phyloP scores from a whole-genome alignment of 2,797 vertebrate species.

The Coreius guichenoti region DNA sequence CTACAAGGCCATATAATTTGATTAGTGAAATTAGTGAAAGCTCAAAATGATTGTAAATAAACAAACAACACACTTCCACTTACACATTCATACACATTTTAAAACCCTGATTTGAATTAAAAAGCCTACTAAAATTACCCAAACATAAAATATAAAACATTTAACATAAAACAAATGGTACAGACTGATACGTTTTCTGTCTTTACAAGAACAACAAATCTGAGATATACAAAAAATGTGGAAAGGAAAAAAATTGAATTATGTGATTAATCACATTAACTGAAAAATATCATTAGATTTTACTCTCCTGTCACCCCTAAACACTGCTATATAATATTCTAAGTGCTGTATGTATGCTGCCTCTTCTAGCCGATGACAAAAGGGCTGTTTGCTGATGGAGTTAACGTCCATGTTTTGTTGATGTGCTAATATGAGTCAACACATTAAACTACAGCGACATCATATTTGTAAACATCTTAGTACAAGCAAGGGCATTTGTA shows the following conservation, averaged over 20 bases:
- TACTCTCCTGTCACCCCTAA: neutral
- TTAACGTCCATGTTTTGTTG: slow-evolving; percentile 2
- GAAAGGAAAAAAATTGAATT: neutral
- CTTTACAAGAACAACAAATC: neutral
- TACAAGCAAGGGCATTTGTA: slow-evolving; percentile 37
- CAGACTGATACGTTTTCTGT: neutral
- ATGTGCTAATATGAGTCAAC: slow-evolving; percentile 33
- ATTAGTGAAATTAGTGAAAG: neutral
- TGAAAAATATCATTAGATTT: neutral
- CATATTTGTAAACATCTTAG: slow-evolving; percentile 34
- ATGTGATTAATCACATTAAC: neutral
- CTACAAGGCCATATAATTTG: neutral
- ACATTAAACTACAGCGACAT: neutral
- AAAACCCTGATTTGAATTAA: neutral
- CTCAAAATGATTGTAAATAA: neutral
- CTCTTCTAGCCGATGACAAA: neutral
- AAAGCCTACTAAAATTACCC: neutral
- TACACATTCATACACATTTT: neutral
- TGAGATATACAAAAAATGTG: neutral
- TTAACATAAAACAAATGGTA: neutral
- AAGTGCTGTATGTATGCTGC: too few species aligned
- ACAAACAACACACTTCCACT: neutral
- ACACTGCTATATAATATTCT: neutral
- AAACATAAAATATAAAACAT: neutral
- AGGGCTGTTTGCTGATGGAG: neutral